Evolutionary conservation across 2,888 invertebrate genomes (phyloP), one percentile per base, ranked within the genome.

Genomic region (Epirrita christyi): DNA sequence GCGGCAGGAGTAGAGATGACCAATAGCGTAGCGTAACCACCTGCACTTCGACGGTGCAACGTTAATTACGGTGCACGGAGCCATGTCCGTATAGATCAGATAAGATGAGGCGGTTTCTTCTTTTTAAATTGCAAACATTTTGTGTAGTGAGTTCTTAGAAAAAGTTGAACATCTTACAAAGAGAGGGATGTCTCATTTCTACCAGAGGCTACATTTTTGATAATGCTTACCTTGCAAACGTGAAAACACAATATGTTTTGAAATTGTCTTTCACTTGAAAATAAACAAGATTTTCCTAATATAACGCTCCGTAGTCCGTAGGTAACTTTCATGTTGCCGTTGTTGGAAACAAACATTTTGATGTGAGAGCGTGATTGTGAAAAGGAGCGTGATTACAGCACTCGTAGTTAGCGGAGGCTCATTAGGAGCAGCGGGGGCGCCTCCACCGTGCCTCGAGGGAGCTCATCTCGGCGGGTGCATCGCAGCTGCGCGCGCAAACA

Each of bases 401-500:
- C 69, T 71, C 73, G 80, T 83, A 86, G 85, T 88, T 88, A 88
- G 83, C 80, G 78, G 78, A 81, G 83, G 81, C 84, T 86, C 88
- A 88, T 89, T 90, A 89, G 86, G 76, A 60, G 60, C 58, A 69
- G 70, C 68, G 72, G 68, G 64, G 68, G 61, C 56, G 59, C 67
- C 72, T 65, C 54, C 62, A 66, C 70, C 70, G 70, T 6, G 52
- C 70, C 72, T 67, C 72, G 60, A 66, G 73, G 73, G 73, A 68
- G 68, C 83, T 87, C 88, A 88, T 89, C 89, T 88, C 87, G 76
- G 61, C 81, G 87, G 89, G 85, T 90, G 91, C 90, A 91, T 88
- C 85, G 83, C 62, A 78, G 84, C 86, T 92, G 91, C 92, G 92
- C 90, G 90, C 91, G 92, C 92, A 91, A 91, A 91, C 91, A 91